These are phyloP conservation scores for Drosophila acutilabella DNA, from an alignment of 2,888 invertebrate genomes.

Conservation along the genomic window DNA sequence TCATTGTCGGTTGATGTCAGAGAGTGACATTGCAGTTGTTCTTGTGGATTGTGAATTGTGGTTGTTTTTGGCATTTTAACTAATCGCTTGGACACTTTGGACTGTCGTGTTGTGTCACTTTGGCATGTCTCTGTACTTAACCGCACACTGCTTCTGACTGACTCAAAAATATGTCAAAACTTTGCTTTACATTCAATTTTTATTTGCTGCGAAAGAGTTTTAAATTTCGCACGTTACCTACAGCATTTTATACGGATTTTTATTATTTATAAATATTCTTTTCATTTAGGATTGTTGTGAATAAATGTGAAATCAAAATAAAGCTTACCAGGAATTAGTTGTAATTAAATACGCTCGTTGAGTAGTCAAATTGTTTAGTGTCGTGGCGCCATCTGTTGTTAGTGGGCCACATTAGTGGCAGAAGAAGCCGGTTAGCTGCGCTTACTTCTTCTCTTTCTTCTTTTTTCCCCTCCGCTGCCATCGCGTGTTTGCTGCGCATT, in stretches of 20 bases:
- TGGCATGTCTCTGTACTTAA: conserved; percentile 48
- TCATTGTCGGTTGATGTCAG: conserved; percentile 29
- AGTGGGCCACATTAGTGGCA: conserved; percentile 20
- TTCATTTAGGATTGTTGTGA: too few species aligned
- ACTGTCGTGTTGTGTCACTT: conserved; percentile 53
- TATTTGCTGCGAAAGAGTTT: conserved; percentile 30
- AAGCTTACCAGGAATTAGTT: too few species aligned
- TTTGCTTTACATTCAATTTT: conserved; percentile 41
- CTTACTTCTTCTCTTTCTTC: conserved; percentile 6
- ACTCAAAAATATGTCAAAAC: conserved; percentile 41
- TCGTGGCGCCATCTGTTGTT: conserved; percentile 65
- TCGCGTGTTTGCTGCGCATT: conserved; percentile 57
- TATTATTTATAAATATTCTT: conserved; percentile 16
- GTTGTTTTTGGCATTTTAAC: conserved; percentile 59
- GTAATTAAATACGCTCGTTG: too few species aligned
- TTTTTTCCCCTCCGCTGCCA: conserved; percentile 28
- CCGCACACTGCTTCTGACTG: background rate
- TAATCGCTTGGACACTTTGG: conserved; percentile 61
- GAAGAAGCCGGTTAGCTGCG: conserved; percentile 2
- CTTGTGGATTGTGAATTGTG: conserved; percentile 14
- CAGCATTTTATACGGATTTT: conserved; percentile 4
- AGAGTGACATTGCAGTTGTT: conserved; percentile 47
- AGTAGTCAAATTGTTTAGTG: background rate
- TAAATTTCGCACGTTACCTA: conserved; percentile 37
- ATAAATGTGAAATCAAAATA: too few species aligned